phyloP scores from a whole-genome alignment of 2,113 vertebrate genomes.

The Cettia cetti region DNA sequence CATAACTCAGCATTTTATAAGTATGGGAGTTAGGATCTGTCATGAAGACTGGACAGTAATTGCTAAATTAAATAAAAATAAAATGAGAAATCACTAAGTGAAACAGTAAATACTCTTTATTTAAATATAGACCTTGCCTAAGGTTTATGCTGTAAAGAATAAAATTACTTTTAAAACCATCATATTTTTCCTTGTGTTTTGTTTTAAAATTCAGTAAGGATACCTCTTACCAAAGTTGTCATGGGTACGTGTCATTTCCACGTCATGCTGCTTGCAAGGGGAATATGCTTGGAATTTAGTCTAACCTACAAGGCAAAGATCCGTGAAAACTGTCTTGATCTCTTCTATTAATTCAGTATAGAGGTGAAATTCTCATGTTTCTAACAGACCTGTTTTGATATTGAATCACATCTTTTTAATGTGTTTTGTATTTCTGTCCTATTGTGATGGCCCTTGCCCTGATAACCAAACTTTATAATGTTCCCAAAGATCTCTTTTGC shows the following conservation, averaged over 20 bases:
- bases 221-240: not conserved
- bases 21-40: not conserved
- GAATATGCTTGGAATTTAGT: not conserved
- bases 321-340: not conserved
- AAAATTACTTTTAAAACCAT: not conserved
- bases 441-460: not conserved
- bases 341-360: not conserved
- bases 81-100: not conserved
- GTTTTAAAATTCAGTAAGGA: not conserved
- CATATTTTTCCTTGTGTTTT: not conserved
- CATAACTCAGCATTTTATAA: not conserved
- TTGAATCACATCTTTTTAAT: not conserved
- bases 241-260: fast-evolving
- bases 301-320: not conserved
- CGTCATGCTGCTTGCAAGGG: not conserved
- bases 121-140: not conserved
- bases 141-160: not conserved
- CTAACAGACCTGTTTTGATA: not conserved
- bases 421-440: not conserved
- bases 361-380: not conserved
- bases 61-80: not conserved
- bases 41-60: not conserved
- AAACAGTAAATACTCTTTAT: not conserved
- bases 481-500: not conserved
- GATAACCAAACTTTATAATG: not conserved